Percentiles rank a stretch among this genome's conserved stretches.
phyloP scores from a whole-genome alignment of 2,888 invertebrate genomes.

The Hetaerina titia region DNA sequence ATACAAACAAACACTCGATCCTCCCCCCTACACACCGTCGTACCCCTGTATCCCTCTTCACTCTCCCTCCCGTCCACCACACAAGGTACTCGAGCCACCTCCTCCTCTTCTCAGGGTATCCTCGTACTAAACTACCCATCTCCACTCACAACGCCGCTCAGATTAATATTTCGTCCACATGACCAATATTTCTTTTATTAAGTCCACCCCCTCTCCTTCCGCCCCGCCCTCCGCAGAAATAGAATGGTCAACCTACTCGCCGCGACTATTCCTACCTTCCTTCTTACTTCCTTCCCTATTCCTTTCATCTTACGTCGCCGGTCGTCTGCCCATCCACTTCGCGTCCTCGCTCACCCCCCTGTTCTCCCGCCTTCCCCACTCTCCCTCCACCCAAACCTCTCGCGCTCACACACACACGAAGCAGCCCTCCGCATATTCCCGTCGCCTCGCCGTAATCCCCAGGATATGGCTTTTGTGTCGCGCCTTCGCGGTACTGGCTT shows the following conservation, averaged over 20 bases:
- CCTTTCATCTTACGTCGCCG: neutral
- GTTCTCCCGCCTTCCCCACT: neutral
- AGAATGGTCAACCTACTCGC: neutral
- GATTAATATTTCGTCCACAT: neutral
- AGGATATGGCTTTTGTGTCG: constrained; percentile 53
- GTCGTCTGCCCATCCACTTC: neutral
- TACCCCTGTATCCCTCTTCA: neutral
- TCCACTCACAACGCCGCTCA: neutral
- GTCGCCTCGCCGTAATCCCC: constrained; percentile 20
- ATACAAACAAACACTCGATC: constrained; percentile 30
- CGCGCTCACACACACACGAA: neutral
- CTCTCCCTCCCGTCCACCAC: neutral
- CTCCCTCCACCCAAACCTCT: neutral
- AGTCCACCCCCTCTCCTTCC: too few relatives aligned
- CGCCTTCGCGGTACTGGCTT: constrained; percentile 44
- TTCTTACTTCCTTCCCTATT: neutral
- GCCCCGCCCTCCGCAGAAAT: neutral
- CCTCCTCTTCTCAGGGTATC: neutral
- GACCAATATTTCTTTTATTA: neutral
- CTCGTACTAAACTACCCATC: neutral
- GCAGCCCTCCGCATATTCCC: neutral
- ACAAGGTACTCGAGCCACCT: neutral
- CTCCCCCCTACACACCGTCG: neutral
- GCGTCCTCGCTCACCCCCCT: neutral
- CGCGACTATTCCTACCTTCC: neutral